These are phyloP conservation scores for Nomada fabriciana DNA, from an alignment of 2,888 invertebrate species.

Conservation along the genomic window DNA sequence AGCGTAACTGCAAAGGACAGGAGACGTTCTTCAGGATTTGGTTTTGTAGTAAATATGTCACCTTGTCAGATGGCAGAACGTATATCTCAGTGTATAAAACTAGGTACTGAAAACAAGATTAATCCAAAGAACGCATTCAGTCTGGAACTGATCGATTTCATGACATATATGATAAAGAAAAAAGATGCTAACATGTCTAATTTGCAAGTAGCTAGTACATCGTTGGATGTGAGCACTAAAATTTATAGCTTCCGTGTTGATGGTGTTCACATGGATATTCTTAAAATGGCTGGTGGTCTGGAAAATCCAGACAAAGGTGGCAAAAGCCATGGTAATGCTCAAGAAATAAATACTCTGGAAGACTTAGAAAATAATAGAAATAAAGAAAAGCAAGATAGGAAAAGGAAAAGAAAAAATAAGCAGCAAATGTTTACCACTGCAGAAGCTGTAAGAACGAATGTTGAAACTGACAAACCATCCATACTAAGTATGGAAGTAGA, in stretches of 20 bases:
- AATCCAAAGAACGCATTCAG: conserved; percentile 95
- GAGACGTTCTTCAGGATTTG: conserved; percentile 73
- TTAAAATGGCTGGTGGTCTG: conserved; percentile 91
- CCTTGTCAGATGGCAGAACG: conserved; percentile 73
- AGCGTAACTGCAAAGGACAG: conserved; percentile 30
- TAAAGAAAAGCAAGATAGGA: conserved; percentile 38
- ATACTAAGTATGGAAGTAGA: conserved; percentile 72
- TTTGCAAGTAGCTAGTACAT: conserved; percentile 92
- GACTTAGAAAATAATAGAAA: conserved; percentile 61
- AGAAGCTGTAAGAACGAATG: conserved; percentile 67
- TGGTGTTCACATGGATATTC: conserved; percentile 91
- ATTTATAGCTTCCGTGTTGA: conserved; percentile 96
- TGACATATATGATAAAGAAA: conserved; percentile 90
- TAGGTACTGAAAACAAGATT: conserved; percentile 87
- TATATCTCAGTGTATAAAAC: conserved; percentile 78
- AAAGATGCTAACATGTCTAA: conserved; percentile 90
- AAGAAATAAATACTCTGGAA: conserved; percentile 34
- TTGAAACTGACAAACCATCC: conserved; percentile 64
- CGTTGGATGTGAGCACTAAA: conserved; percentile 94
- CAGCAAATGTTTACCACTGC: conserved; percentile 62
- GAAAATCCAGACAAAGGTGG: conserved; percentile 80
- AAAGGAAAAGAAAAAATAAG: conserved; percentile 66
- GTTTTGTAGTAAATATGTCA: conserved; percentile 69
- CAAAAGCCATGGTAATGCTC: conserved; percentile 40
- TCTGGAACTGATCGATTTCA: conserved; percentile 93